Evolutionary conservation across 2,113 vertebrate species (phyloP).

Genomic region (Marmota flaviventris): DNA sequence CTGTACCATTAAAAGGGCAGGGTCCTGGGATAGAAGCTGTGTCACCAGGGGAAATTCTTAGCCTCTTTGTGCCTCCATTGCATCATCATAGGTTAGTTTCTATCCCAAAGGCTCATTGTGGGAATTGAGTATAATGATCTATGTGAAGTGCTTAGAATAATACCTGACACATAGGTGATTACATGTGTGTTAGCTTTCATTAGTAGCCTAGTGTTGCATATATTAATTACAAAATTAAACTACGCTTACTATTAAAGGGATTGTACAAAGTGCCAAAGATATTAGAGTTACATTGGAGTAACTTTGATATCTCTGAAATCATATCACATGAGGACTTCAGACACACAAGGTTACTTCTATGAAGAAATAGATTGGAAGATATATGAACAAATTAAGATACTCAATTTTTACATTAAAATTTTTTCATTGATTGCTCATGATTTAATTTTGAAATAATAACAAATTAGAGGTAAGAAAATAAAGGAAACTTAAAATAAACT

Average conservation of each 20-base stretch:
- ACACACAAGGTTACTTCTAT: not conserved
- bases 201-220: not conserved
- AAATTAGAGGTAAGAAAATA: not conserved
- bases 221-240: not conserved
- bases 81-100: not conserved
- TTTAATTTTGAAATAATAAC: constrained; percentile 31
- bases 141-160: not conserved
- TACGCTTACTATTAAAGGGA: not conserved
- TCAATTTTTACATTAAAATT: not conserved
- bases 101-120: not conserved
- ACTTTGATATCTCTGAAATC: not conserved
- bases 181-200: not conserved
- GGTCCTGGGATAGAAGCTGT: no score
- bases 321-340: not conserved
- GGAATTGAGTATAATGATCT: constrained; percentile 34
- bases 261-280: not conserved
- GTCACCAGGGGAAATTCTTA: not conserved
- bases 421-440: not conserved
- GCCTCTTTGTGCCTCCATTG: not conserved
- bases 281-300: not conserved
- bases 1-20: not conserved
- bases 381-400: not conserved
- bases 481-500: not conserved
- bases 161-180: not conserved
- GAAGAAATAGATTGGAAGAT: not conserved